These are phyloP conservation scores for Bagarius yarrelli DNA, from an alignment of 2,113 vertebrate genomes.

Conservation along the genomic window DNA sequence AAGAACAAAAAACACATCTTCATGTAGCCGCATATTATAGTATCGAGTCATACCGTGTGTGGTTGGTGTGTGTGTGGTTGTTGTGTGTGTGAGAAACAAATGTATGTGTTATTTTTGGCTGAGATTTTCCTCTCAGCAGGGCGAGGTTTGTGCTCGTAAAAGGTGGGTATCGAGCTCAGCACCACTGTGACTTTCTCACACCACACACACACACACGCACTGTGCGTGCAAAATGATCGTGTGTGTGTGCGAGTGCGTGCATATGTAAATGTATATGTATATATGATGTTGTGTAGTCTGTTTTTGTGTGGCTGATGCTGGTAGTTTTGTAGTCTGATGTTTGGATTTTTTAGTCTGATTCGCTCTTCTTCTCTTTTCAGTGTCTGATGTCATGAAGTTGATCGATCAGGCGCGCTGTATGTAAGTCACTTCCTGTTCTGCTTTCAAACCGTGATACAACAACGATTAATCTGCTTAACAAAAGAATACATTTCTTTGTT, in stretches of 20 bases:
- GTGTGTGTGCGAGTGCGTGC: too few relatives aligned
- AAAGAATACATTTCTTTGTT: too few relatives aligned
- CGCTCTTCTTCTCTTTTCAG: slow-evolving; percentile 24
- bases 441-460: not conserved
- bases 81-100: not conserved
- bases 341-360: not conserved
- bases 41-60: too few relatives aligned
- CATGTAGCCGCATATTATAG: too few relatives aligned
- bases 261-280: too few relatives aligned
- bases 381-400: slow-evolving; percentile 51
- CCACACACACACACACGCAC: slow-evolving; percentile 20
- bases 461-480: not conserved
- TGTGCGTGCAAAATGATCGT: not conserved
- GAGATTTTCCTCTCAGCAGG: slow-evolving; percentile 6
- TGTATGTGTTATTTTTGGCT: slow-evolving; percentile 17
- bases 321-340: too few relatives aligned
- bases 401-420: slow-evolving; percentile 53
- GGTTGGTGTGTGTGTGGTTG: too few relatives aligned
- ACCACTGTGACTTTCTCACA: slow-evolving; percentile 30
- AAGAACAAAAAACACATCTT: too few relatives aligned
- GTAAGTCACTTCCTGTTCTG: slow-evolving; percentile 39
- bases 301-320: too few relatives aligned
- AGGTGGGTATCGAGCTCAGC: slow-evolving; percentile 37
- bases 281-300: too few relatives aligned
- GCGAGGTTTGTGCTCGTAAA: slow-evolving; percentile 24